Evolutionary conservation across 2,797 vertebrate genomes (phyloP).

Genomic region (Manis pentadactyla): DNA sequence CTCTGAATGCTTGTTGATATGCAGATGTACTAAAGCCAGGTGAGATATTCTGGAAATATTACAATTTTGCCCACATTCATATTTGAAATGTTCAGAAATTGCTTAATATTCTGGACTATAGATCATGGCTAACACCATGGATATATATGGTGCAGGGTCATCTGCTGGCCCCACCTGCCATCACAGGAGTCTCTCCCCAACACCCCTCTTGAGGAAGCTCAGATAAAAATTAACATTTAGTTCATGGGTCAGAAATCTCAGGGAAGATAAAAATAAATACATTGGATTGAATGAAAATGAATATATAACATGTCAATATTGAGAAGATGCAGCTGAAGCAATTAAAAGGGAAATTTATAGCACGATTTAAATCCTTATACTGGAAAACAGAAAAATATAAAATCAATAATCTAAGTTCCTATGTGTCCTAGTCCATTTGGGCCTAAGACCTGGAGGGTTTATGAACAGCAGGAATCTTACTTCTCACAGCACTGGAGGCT

Average conservation of each 20-base stretch:
- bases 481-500: not conserved
- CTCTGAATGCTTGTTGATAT: too few species aligned
- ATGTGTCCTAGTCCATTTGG: not conserved
- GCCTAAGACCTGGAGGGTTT: not conserved
- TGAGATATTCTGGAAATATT: too few species aligned
- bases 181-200: not conserved
- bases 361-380: not conserved
- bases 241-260: not conserved
- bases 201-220: not conserved
- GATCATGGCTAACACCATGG: too few species aligned
- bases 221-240: not conserved
- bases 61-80: too few species aligned
- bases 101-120: not conserved
- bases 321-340: not conserved
- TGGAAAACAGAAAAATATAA: not conserved
- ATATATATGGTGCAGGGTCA: accelerated
- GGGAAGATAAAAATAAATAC: not conserved
- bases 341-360: not conserved
- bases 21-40: too few species aligned
- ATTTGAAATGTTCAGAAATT: not conserved
- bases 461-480: not conserved
- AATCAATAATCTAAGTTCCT: not conserved
- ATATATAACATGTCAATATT: not conserved
- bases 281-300: not conserved
- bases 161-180: not conserved